A percentile compares a stretch with the other conserved stretches of the same genome.
These are phyloP conservation scores for Catostylus mosaicus DNA, from an alignment of 30 jellyfish, hydroid and myxozoan species.

Conservation along the genomic window DNA sequence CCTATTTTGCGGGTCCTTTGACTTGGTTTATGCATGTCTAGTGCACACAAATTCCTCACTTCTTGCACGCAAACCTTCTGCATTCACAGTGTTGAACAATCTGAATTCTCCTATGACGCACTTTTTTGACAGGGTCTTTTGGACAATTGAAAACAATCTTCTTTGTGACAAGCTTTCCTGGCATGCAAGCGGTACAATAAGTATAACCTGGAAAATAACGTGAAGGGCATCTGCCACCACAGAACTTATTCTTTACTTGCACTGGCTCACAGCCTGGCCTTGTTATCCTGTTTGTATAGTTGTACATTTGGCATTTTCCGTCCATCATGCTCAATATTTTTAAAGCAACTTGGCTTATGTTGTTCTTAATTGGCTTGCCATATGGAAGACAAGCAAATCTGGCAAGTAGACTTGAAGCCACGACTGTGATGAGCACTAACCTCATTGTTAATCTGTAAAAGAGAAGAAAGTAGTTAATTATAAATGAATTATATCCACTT, in stretches of 20 bases:
- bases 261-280: slow-evolving; percentile 79
- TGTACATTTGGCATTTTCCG: slow-evolving; percentile 61
- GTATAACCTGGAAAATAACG: slow-evolving; percentile 54
- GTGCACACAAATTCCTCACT: too few relatives aligned
- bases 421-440: not conserved
- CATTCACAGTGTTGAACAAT: slow-evolving; percentile 53
- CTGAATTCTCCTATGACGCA: slow-evolving; percentile 54
- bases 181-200: slow-evolving; percentile 73
- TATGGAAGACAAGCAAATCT: slow-evolving; percentile 9
- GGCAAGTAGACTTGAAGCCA: not conserved
- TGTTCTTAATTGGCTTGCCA: slow-evolving; percentile 4
- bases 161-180: slow-evolving; percentile 29
- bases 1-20: too few relatives aligned
- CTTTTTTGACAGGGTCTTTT: slow-evolving; percentile 48
- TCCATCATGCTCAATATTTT: slow-evolving; percentile 26
- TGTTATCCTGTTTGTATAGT: slow-evolving; percentile 33
- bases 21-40: too few relatives aligned
- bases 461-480: too few relatives aligned
- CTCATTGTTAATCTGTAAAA: slow-evolving; percentile 10
- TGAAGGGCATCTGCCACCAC: slow-evolving; percentile 70
- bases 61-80: slow-evolving; percentile 44
- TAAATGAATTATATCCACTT: too few relatives aligned
- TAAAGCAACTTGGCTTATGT: slow-evolving; percentile 37
- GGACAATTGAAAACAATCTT: slow-evolving; percentile 67
- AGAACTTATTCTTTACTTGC: slow-evolving; percentile 51